These are phyloP conservation scores for Entomyzon cyanotis DNA, from an alignment of 2,113 vertebrate genomes.

Conservation along the genomic window DNA sequence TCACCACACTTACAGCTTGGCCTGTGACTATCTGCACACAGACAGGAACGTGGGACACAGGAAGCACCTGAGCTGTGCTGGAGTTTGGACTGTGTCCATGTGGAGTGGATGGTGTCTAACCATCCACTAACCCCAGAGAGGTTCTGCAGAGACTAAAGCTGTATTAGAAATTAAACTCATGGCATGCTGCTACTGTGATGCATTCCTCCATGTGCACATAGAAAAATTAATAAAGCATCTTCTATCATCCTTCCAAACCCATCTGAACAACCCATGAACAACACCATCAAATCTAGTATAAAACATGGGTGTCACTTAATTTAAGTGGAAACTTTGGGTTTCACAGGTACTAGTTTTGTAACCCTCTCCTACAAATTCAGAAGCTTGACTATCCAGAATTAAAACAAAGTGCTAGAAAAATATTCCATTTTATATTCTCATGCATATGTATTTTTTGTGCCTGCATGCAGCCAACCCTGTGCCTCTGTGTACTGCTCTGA, in stretches of 20 bases:
- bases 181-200: background rate
- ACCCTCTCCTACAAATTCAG: background rate
- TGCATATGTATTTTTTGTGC: background rate
- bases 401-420: background rate
- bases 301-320: background rate
- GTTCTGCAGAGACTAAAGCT: background rate
- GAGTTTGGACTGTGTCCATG: fast-evolving
- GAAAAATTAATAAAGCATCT: background rate
- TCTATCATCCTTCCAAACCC: background rate
- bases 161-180: background rate
- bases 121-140: background rate
- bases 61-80: background rate
- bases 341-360: background rate
- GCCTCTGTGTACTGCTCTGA: background rate
- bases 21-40: fast-evolving
- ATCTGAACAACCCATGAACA: background rate
- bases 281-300: background rate
- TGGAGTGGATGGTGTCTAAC: fast-evolving
- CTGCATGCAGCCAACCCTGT: background rate
- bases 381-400: background rate
- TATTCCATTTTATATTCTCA: background rate
- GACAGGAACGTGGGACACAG: background rate
- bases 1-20: background rate
- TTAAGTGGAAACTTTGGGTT: background rate
- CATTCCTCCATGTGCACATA: background rate